Evolutionary conservation across 2,113 vertebrate genomes (phyloP).

Genomic region (Tenrec ecaudatus): DNA sequence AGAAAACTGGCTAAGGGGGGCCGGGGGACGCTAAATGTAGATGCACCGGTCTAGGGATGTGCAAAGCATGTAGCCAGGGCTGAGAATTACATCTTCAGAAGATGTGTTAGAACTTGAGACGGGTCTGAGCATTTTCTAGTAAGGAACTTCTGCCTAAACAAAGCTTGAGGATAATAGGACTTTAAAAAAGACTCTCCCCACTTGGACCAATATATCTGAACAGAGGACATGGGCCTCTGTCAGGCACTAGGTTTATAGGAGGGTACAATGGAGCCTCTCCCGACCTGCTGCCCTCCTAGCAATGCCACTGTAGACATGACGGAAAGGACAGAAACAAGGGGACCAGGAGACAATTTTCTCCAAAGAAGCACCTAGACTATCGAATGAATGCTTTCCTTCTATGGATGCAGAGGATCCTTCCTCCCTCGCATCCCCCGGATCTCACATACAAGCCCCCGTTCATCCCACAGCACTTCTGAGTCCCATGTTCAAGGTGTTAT

Average conservation of each 20-base stretch:
- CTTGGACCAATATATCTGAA: neutral
- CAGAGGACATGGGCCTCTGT: neutral
- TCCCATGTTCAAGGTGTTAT: neutral
- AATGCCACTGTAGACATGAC: fast-evolving
- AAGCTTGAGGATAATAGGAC: neutral
- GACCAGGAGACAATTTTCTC: neutral
- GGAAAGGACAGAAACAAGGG: neutral
- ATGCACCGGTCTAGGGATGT: fast-evolving
- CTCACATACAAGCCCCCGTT: neutral
- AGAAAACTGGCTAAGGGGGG: neutral
- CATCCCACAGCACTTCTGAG: neutral
- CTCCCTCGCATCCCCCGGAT: neutral
- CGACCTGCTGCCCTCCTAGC: too few relatives aligned
- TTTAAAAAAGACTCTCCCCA: neutral
- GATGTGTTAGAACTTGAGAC: neutral
- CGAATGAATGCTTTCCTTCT: neutral
- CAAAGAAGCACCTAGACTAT: neutral
- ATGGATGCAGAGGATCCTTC: too few relatives aligned
- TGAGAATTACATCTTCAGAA: neutral
- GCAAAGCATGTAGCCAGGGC: neutral
- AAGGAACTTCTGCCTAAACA: neutral
- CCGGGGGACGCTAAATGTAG: neutral
- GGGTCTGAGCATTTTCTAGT: neutral
- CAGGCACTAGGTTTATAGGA: too few relatives aligned
- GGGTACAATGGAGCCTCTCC: neutral